Evolutionary conservation across 2,888 invertebrate genomes (phyloP).

Genomic region (Eulithis testata): DNA sequence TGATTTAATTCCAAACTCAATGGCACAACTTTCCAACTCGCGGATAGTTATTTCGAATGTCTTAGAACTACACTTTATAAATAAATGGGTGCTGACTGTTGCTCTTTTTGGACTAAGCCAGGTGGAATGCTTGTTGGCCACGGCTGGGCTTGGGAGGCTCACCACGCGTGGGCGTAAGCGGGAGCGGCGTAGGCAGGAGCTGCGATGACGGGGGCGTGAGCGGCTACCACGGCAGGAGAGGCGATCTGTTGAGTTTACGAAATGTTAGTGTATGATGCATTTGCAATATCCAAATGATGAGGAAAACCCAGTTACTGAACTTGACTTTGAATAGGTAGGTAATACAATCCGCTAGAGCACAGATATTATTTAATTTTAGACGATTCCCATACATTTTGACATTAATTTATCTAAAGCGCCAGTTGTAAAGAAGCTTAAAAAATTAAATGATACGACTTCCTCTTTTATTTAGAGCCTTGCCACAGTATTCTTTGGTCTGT

Average conservation of each 20-base stretch:
- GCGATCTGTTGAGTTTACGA: constrained; percentile 60
- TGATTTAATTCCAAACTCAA: constrained; percentile 57
- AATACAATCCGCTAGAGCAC: no score
- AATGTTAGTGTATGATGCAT: no score
- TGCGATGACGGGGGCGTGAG: constrained; percentile 60
- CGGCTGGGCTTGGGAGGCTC: constrained; percentile 41
- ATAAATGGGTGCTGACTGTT: constrained; percentile 72
- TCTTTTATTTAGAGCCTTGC: no score
- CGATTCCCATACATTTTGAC: no score
- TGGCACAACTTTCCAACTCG: constrained; percentile 60
- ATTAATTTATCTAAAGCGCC: no score
- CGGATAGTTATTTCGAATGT: constrained; percentile 51
- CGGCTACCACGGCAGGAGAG: constrained; percentile 65
- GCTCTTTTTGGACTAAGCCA: constrained; percentile 54
- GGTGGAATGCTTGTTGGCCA: constrained; percentile 46
- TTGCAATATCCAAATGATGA: neutral
- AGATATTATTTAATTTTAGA: no score
- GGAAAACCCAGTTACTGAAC: no score
- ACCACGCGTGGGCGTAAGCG: constrained; percentile 68
- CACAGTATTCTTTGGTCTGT: no score
- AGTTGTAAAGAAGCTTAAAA: no score
- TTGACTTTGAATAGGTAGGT: no score
- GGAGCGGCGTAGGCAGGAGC: constrained; percentile 68
- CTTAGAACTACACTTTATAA: constrained; percentile 59
- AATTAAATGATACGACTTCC: no score